Evolutionary conservation across 1,140 invertebrate species (phyloP).

Genomic region (Anastrepha ludens): DNA sequence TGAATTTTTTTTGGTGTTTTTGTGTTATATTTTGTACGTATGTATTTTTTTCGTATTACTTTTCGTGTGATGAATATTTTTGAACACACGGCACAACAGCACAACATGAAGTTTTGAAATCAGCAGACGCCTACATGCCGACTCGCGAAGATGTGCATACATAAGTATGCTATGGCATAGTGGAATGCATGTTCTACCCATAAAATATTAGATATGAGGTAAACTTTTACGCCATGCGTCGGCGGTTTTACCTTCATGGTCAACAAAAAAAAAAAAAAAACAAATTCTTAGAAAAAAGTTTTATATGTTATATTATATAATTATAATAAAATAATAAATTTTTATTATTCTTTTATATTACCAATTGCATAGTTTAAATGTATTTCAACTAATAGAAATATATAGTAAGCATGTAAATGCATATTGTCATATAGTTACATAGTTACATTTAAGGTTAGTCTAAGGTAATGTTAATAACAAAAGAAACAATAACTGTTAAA

Average conservation of each 20-base stretch:
- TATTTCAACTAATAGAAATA: too few relatives aligned
- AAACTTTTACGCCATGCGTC: too few relatives aligned
- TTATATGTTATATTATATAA: too few relatives aligned
- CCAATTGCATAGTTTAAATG: too few relatives aligned
- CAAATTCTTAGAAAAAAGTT: too few relatives aligned
- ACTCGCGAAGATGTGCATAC: background rate
- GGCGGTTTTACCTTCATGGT: background rate
- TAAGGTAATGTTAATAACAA: too few relatives aligned
- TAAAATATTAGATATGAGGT: background rate
- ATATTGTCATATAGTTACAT: too few relatives aligned
- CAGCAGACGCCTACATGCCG: conserved; percentile 19
- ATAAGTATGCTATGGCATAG: background rate
- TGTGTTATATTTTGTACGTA: background rate
- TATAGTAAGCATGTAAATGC: too few relatives aligned
- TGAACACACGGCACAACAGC: conserved; percentile 16
- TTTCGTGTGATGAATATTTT: conserved; percentile 32
- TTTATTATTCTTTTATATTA: too few relatives aligned
- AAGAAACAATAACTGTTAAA: too few relatives aligned
- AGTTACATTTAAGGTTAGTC: too few relatives aligned
- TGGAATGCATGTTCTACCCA: conserved; percentile 15
- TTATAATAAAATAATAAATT: too few relatives aligned
- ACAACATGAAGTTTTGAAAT: conserved; percentile 9
- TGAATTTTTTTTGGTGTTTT: conserved; percentile 5
- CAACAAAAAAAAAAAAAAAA: background rate
- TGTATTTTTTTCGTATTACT: background rate